These are phyloP conservation scores for Drosophila triauraria DNA, from an alignment of 1,140 invertebrate genomes.

Conservation along the genomic window DNA sequence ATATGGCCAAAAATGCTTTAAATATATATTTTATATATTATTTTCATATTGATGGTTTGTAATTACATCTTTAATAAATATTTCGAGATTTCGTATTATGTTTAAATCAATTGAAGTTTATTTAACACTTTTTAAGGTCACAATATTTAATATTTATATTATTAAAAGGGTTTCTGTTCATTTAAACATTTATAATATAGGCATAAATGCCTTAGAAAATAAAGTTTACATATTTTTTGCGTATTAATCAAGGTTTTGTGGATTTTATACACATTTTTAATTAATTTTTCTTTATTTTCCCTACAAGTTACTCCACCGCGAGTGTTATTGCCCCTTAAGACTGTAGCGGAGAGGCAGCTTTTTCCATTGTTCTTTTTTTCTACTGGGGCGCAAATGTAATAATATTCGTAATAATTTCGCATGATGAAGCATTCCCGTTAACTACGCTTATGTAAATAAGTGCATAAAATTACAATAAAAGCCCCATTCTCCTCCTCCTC, in stretches of 20 bases:
- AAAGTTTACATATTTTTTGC: no score
- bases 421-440: constrained; percentile 75
- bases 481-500: constrained; percentile 1
- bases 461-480: constrained; percentile 79
- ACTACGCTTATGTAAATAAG: constrained; percentile 80
- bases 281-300: neutral
- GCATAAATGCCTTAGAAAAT: no score
- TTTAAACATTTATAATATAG: no score
- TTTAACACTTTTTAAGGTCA: no score
- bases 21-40: no score
- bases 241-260: neutral
- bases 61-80: no score
- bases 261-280: neutral
- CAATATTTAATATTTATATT: no score
- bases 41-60: neutral
- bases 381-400: constrained; percentile 52
- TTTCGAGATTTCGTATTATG: no score
- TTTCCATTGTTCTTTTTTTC: constrained; percentile 7
- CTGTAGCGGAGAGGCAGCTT: constrained; percentile 14
- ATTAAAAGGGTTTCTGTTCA: no score
- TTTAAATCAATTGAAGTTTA: no score
- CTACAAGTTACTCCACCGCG: neutral
- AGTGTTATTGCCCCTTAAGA: constrained; percentile 1
- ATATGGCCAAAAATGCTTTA: no score
- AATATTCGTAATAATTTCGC: constrained; percentile 75